A percentile compares a stretch with the other conserved stretches of the same genome.
These are phyloP conservation scores for Balanococcus diminutus DNA, from an alignment of 2,888 invertebrate genomes.

Conservation along the genomic window DNA sequence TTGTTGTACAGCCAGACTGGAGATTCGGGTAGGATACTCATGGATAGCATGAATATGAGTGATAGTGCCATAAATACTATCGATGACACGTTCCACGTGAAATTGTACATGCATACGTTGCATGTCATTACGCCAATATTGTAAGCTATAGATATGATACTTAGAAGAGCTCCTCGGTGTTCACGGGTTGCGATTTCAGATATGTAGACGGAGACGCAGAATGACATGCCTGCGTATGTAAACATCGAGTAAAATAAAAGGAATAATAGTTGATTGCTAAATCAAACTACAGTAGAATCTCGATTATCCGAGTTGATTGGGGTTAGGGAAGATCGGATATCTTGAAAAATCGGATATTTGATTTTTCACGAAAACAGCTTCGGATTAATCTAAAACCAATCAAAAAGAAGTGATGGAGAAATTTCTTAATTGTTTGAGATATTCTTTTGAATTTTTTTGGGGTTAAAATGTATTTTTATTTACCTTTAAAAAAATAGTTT, in stretches of 20 bases:
- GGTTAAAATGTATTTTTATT: too few relatives aligned
- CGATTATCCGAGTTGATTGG: too few relatives aligned
- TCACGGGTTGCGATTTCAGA: conserved; percentile 10
- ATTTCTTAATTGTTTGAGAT: too few relatives aligned
- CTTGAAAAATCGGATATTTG: too few relatives aligned
- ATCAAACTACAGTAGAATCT: too few relatives aligned
- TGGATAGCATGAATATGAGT: not conserved
- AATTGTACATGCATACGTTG: not conserved
- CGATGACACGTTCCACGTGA: not conserved
- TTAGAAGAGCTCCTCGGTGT: conserved; percentile 28
- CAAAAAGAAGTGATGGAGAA: too few relatives aligned
- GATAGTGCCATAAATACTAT: not conserved
- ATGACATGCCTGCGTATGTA: conserved; percentile 43
- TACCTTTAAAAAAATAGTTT: too few relatives aligned
- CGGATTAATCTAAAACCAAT: too few relatives aligned
- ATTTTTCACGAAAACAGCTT: too few relatives aligned
- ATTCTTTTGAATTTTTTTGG: too few relatives aligned
- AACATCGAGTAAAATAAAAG: not conserved
- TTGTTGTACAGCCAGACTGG: conserved; percentile 17
- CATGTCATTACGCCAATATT: not conserved
- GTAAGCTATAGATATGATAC: not conserved
- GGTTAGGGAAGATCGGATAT: too few relatives aligned
- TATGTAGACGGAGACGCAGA: conserved; percentile 26
- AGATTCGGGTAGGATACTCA: conserved; percentile 24
- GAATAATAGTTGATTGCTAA: too few relatives aligned